phyloP scores from a whole-genome alignment of 2,113 vertebrate species.

The Petromus typicus region DNA sequence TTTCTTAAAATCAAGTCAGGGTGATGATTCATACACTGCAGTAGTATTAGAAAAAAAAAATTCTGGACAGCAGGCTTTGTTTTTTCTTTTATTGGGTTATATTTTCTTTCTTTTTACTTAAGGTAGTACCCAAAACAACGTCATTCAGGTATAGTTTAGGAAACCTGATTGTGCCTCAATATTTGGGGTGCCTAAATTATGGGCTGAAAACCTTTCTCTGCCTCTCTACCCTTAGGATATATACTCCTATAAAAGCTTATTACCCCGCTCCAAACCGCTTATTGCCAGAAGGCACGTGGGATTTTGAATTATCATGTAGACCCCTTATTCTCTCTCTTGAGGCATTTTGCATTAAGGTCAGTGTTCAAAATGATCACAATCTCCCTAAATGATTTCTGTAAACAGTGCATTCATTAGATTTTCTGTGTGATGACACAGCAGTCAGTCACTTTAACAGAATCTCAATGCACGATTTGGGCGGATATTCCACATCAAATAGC shows the following conservation, averaged over 20 bases:
- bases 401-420: slow-evolving; percentile 49
- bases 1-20: slow-evolving; percentile 53
- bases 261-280: slow-evolving; percentile 9
- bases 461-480: slow-evolving; percentile 33
- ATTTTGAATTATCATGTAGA: slow-evolving; percentile 13
- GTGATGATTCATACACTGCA: slow-evolving; percentile 51
- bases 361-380: slow-evolving; percentile 50
- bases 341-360: slow-evolving; percentile 20
- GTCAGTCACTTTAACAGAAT: slow-evolving; percentile 51
- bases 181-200: slow-evolving; percentile 22
- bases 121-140: slow-evolving; percentile 30
- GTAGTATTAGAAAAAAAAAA: neutral
- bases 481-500: slow-evolving; percentile 18
- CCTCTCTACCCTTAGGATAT: neutral
- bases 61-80: neutral
- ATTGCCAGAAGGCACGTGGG: slow-evolving; percentile 39
- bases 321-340: neutral
- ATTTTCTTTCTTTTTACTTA: slow-evolving; percentile 5
- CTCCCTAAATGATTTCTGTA: slow-evolving; percentile 45
- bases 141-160: slow-evolving; percentile 25
- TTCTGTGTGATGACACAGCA: slow-evolving; percentile 66
- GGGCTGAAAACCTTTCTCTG: neutral
- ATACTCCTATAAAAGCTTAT: neutral
- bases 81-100: slow-evolving; percentile 36
- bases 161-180: slow-evolving; percentile 29